Conservation (phyloP, 2,113 vertebrate species). For the Phrynosoma platyrhinos region DNA sequence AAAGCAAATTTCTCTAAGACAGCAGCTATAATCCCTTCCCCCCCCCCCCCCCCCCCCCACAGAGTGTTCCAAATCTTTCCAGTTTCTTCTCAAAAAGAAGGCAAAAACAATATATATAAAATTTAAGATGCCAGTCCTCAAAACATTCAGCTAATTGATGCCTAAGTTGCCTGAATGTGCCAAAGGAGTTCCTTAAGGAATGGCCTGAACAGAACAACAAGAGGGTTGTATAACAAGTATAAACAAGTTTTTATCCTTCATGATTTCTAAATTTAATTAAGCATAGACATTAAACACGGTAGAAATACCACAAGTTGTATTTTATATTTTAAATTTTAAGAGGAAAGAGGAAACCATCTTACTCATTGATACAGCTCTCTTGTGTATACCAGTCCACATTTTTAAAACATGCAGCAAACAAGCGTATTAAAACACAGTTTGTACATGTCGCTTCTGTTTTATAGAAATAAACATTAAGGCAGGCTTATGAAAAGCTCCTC, state of each 20-base stretch:
- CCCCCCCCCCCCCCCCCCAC: too few species aligned
- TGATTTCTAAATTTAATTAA: constrained; percentile 1
- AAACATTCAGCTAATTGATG: neutral
- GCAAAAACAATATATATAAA: neutral
- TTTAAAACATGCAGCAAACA: neutral
- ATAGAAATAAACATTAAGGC: neutral
- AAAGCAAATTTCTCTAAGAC: neutral
- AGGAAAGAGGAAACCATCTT: neutral
- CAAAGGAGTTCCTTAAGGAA: neutral
- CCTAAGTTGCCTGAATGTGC: neutral
- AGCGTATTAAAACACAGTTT: neutral
- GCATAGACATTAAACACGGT: neutral
- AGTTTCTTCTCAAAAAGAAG: neutral
- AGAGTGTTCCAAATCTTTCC: neutral
- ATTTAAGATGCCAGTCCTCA: neutral
- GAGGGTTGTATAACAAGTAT: constrained; percentile 1
- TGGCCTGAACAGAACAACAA: neutral
- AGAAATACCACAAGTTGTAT: neutral
- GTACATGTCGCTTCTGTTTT: neutral
- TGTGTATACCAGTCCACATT: neutral
- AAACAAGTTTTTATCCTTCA: constrained; percentile 6
- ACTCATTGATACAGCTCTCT: neutral
- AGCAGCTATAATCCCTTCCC: too few species aligned
- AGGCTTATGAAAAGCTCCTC: neutral
- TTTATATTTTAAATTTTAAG: neutral